These are phyloP conservation scores for Tipula helvola DNA, from an alignment of 2,888 invertebrate species.

Conservation along the genomic window DNA sequence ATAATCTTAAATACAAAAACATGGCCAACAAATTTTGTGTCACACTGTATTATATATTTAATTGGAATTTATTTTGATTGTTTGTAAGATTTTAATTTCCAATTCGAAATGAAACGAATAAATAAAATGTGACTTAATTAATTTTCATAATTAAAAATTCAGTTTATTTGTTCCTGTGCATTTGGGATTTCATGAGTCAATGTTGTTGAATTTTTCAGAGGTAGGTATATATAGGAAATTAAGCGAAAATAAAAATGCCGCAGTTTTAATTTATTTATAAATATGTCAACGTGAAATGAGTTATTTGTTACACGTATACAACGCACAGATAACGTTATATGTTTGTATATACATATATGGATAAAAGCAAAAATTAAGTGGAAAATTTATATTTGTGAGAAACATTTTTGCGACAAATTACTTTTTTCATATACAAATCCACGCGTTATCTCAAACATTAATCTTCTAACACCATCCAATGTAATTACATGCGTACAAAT, in stretches of 20 bases:
- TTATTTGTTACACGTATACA: neutral
- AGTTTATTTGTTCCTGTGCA: neutral
- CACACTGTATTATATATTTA: neutral
- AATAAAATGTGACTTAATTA: conserved; percentile 11
- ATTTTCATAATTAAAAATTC: conserved; percentile 11
- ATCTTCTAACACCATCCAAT: neutral
- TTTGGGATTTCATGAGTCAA: neutral
- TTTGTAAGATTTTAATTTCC: neutral
- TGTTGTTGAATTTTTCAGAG: neutral
- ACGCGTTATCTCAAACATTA: neutral
- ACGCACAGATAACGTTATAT: neutral
- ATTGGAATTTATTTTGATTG: neutral
- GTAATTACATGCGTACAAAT: neutral
- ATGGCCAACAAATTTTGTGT: neutral
- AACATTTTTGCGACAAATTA: neutral
- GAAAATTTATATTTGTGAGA: neutral
- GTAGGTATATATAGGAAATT: neutral
- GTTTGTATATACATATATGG: neutral
- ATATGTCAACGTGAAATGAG: neutral
- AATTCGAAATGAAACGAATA: neutral
- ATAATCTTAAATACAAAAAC: neutral
- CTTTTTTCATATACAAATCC: neutral
- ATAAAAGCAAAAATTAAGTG: neutral
- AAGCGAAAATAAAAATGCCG: neutral
- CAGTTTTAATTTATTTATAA: neutral